A percentile compares a stretch with the other conserved stretches of the same genome.
Evolutionary conservation across 1,140 invertebrate genomes (phyloP).

Genomic region (Solen grandis): DNA sequence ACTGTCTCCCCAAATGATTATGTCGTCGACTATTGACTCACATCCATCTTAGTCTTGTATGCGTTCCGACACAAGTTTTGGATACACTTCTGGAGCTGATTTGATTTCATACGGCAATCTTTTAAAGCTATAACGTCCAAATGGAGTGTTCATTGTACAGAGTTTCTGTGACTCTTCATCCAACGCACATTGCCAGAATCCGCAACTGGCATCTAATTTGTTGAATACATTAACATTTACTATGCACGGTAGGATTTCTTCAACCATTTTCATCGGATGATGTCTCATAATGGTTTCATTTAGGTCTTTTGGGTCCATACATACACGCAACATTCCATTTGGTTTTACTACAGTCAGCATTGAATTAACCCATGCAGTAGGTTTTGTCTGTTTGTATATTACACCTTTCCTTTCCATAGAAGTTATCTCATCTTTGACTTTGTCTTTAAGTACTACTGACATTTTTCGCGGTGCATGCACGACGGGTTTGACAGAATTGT

Average conservation of each 20-base stretch:
- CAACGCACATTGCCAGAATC: conserved; percentile 81
- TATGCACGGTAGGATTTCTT: conserved; percentile 52
- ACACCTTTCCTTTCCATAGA: conserved; percentile 7
- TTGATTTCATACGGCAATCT: conserved; percentile 78
- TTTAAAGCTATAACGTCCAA: conserved; percentile 75
- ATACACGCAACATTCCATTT: conserved; percentile 79
- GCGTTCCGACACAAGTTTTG: conserved; percentile 71
- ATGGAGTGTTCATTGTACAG: conserved; percentile 74
- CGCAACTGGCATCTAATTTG: conserved; percentile 62
- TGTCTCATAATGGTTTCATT: conserved; percentile 80
- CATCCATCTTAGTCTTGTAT: conserved; percentile 74
- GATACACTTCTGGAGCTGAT: conserved; percentile 71
- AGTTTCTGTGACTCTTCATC: conserved; percentile 70
- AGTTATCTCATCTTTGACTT: background rate
- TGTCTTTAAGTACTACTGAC: conserved; percentile 15
- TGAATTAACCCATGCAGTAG: conserved; percentile 30
- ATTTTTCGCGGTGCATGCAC: conserved; percentile 29
- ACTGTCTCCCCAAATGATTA: conserved; percentile 70
- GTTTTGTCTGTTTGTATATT: conserved; percentile 16
- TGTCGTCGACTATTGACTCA: conserved; percentile 78
- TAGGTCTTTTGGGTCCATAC: conserved; percentile 82
- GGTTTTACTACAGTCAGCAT: conserved; percentile 23
- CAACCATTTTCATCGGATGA: conserved; percentile 55
- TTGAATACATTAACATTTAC: conserved; percentile 51
- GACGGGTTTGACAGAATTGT: conserved; percentile 13